These are phyloP conservation scores for Platycnemis pennipes DNA, from an alignment of 2,888 invertebrate genomes.

Conservation along the genomic window DNA sequence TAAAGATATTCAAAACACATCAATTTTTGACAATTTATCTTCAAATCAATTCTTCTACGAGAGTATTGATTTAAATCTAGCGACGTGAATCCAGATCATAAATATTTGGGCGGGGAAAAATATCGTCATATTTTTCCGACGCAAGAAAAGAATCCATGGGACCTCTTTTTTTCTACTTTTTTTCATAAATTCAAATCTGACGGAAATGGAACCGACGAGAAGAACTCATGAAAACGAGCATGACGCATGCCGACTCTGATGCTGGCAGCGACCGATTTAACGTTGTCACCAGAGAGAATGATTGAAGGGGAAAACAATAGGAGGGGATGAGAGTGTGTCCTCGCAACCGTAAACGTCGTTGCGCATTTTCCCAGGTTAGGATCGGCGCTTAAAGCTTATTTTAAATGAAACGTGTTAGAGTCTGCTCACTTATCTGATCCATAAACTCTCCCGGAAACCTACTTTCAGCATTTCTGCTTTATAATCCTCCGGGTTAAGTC, in stretches of 20 bases:
- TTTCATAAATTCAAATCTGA: constrained; percentile 59
- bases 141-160: background rate
- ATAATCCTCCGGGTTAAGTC: no score
- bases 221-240: background rate
- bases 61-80: no score
- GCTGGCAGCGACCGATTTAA: background rate
- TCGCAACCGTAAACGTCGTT: background rate
- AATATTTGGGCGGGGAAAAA: constrained; percentile 42
- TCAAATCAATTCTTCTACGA: no score
- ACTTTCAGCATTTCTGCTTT: no score
- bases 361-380: background rate
- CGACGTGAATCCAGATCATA: constrained; percentile 1
- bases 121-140: background rate
- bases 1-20: no score
- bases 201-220: constrained; percentile 42
- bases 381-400: background rate
- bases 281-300: background rate
- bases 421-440: no score
- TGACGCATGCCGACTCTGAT: background rate
- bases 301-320: background rate
- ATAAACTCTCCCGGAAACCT: no score
- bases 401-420: no score
- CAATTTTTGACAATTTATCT: no score
- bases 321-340: background rate
- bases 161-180: background rate